Conservation (phyloP, 2,113 vertebrate species). For the Xiphophorus hellerii region DNA sequence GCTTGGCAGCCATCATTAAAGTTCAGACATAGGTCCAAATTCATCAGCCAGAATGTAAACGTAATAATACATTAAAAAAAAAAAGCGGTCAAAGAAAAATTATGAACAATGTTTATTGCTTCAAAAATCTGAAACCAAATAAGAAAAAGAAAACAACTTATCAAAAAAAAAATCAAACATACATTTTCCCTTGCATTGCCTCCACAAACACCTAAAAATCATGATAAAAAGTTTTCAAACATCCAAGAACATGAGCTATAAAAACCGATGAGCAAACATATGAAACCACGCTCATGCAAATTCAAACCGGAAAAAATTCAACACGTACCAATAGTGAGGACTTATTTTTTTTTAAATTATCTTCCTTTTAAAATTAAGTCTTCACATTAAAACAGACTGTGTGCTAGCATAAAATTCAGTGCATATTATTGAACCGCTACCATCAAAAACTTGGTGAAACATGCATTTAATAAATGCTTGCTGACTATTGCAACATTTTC, state of each 20-base stretch:
- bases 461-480: constrained; percentile 47
- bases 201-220: not conserved
- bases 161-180: not conserved
- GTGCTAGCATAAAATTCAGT: constrained; percentile 50
- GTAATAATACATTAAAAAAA: not conserved
- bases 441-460: constrained; percentile 46
- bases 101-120: constrained; percentile 63
- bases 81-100: constrained; percentile 17
- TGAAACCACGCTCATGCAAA: constrained; percentile 40
- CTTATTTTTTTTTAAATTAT: not conserved
- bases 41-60: constrained; percentile 10
- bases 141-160: not conserved
- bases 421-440: constrained; percentile 58
- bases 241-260: constrained; percentile 36
- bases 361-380: not conserved
- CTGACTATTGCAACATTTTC: constrained; percentile 62
- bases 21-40: constrained; percentile 4
- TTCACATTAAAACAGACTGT: constrained; percentile 29
- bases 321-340: constrained; percentile 6
- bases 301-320: constrained; percentile 11
- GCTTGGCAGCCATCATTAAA: constrained; percentile 18
- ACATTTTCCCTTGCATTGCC: not conserved
- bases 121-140: constrained; percentile 22
- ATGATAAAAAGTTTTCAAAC: constrained; percentile 6
- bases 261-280: constrained; percentile 40